Evolutionary conservation across 2,113 vertebrate genomes (phyloP), one percentile per base, ranked within the genome.

Genomic region (Aspiorhynchus laticeps): DNA sequence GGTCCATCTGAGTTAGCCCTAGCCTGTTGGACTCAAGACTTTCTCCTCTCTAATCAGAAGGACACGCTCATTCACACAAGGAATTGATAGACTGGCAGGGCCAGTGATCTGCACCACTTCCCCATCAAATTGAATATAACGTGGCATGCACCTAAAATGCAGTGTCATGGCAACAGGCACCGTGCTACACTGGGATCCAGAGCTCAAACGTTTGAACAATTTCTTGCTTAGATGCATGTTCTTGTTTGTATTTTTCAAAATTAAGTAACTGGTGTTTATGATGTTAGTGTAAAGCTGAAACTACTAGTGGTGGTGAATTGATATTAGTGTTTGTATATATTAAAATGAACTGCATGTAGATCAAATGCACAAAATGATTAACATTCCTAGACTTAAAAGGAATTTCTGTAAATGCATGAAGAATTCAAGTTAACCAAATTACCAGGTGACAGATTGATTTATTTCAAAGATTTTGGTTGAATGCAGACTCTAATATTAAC

Each of bases 61-160:
- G 69, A 4, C 69, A 14, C n/a, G 31, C 41, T 78, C 77, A 69
- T 83, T 85, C 53, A 69, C 77, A 73, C 73, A 21, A 71, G 78
- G 14, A 81, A 75, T 63, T 86, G 75, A 87, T 86, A 81, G 67
- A 75, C 77, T 87, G 87, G 43, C 77, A 87, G 71, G 65, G 28
- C 84, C 67, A 85, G 61, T 26, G 82, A 85, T 86, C 85, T 86
- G 85, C 84, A 88, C 82, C 63, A 63, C 51, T 82, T 88, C 53
- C 56, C 83, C 28, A 17, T 85, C 65, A 87, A 83, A 87, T 85
- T 87, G 56, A 85, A 88, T 80, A 81, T 82, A 80, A 56, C 33
- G 9, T 59, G 38, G 63, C 31, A 75, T 51, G 75, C 75, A 84
- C 28, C 10, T 65, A 84, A 84, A 80, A 86, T 28, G 17, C 28